A percentile compares a stretch with the other conserved stretches of the same genome.
These are phyloP conservation scores for Neolamprologus ventralis DNA, from an alignment of 2,113 vertebrate genomes.

Conservation along the genomic window DNA sequence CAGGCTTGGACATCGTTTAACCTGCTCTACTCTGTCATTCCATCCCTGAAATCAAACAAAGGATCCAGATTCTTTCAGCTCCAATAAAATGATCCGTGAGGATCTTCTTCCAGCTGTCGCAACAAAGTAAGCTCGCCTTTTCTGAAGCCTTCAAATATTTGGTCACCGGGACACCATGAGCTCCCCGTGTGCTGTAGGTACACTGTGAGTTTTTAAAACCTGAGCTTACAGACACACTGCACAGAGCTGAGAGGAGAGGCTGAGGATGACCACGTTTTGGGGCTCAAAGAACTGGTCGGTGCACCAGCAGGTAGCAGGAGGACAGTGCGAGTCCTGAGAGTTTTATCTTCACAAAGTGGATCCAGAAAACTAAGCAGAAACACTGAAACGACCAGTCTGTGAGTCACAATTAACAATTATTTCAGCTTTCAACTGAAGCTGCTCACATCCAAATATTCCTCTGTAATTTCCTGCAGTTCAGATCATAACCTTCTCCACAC, in stretches of 20 bases:
- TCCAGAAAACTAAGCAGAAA: background rate
- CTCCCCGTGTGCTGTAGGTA: background rate
- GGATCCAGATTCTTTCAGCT: background rate
- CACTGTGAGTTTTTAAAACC: background rate
- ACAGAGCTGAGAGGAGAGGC: background rate
- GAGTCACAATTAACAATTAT: background rate
- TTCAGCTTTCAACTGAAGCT: background rate
- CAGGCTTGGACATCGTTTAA: background rate
- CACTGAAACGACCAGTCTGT: background rate
- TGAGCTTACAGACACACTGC: background rate
- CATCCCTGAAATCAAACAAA: background rate
- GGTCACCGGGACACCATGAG: background rate
- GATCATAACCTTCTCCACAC: background rate
- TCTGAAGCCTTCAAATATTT: background rate
- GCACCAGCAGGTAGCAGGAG: background rate
- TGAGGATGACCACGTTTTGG: background rate
- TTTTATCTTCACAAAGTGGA: background rate
- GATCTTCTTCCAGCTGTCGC: background rate
- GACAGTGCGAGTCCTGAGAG: background rate
- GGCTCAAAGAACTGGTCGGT: background rate
- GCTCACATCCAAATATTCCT: background rate
- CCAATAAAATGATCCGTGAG: background rate
- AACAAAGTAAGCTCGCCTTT: background rate
- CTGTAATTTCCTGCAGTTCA: background rate
- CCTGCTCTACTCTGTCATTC: background rate